Percentiles rank a stretch among this genome's conserved stretches.
phyloP scores from a whole-genome alignment of 2,888 invertebrate genomes.

The Platynereis dumerilii region DNA sequence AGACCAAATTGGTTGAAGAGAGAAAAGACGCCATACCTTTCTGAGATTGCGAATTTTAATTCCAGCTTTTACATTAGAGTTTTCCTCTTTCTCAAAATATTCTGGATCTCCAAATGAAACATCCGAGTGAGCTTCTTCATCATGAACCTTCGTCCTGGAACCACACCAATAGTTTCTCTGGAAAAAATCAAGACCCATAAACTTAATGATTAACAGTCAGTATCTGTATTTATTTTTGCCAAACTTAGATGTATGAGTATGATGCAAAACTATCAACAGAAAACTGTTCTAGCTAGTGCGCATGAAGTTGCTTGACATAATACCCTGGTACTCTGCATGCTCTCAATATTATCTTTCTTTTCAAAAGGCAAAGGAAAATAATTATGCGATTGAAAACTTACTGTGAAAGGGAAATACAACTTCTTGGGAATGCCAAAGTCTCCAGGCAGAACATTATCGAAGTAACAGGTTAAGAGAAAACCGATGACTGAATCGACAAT shows the following conservation, averaged over 20 bases:
- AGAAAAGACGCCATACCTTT: too few relatives aligned
- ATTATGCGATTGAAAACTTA: constrained; percentile 16
- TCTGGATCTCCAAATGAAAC: neutral
- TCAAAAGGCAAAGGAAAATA: too few relatives aligned
- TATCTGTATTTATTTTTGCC: too few relatives aligned
- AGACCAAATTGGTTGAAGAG: too few relatives aligned
- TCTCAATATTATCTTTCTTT: too few relatives aligned
- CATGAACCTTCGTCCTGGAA: neutral
- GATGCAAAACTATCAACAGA: too few relatives aligned
- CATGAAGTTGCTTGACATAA: too few relatives aligned
- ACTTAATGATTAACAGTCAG: too few relatives aligned
- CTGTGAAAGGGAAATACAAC: constrained; percentile 35
- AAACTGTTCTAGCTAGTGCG: too few relatives aligned
- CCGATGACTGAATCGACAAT: constrained; percentile 29
- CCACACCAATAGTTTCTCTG: constrained; percentile 25
- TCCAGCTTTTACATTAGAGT: constrained; percentile 10
- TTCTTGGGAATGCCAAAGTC: constrained; percentile 9
- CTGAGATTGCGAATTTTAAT: constrained; percentile 21
- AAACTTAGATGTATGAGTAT: too few relatives aligned
- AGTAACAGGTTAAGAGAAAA: constrained; percentile 32
- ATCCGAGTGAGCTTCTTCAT: constrained; percentile 1
- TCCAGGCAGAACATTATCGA: constrained; percentile 33
- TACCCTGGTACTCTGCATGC: too few relatives aligned
- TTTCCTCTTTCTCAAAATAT: constrained; percentile 15
- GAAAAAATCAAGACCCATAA: too few relatives aligned